A percentile compares a stretch with the other conserved stretches of the same genome.
phyloP scores from a whole-genome alignment of 2,113 vertebrate genomes.

The Tragelaphus scriptus region DNA sequence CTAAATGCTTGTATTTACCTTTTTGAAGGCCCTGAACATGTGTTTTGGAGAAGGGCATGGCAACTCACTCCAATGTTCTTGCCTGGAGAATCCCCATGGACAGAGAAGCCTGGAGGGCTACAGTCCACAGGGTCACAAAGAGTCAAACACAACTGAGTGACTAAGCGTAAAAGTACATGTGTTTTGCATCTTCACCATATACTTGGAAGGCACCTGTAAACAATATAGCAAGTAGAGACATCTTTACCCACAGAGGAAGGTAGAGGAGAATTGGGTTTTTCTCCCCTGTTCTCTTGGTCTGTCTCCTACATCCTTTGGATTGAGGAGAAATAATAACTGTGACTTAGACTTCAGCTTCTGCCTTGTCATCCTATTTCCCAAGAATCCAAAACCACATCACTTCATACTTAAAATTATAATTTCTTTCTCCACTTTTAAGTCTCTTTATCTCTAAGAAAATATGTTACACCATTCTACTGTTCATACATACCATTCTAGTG shows the following conservation, averaged over 20 bases:
- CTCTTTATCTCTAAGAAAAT: background rate
- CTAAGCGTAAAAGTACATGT: background rate
- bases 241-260: background rate
- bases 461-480: background rate
- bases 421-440: background rate
- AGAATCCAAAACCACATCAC: background rate
- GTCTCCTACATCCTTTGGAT: background rate
- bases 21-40: background rate
- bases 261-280: background rate
- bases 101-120: background rate
- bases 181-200: background rate
- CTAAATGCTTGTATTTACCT: background rate
- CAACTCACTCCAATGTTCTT: background rate
- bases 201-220: background rate
- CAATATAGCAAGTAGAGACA: background rate
- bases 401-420: slow-evolving; percentile 7
- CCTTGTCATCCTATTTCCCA: background rate
- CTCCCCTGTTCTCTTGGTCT: background rate
- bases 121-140: background rate
- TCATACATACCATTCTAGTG: background rate
- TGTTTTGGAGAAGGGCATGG: background rate
- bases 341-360: background rate
- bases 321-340: background rate
- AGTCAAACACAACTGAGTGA: background rate
- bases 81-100: background rate